Percentiles rank a stretch among this genome's conserved stretches.
Conservation (phyloP, 2,797 vertebrate species). For the Leptoclinus maculatus region DNA sequence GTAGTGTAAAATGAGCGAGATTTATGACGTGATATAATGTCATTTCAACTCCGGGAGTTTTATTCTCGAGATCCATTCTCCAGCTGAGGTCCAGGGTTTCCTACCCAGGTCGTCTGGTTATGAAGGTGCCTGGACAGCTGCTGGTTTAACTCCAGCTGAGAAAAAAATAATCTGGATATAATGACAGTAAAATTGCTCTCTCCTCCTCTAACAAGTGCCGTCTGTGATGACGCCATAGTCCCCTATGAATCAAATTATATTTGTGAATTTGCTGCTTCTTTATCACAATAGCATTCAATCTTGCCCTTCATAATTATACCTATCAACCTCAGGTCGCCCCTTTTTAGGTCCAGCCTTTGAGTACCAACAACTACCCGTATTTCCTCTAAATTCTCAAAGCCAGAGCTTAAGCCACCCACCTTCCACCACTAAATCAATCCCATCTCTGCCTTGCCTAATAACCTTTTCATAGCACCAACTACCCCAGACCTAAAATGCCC, state of each 20-base stretch:
- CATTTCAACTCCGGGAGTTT: conserved; percentile 48
- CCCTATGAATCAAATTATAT: conserved; percentile 44
- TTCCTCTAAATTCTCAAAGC: conserved; percentile 37
- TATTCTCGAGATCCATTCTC: conserved; percentile 15
- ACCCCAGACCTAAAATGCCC: conserved; percentile 46
- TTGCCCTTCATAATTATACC: conserved; percentile 26
- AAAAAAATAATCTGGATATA: conserved; percentile 9
- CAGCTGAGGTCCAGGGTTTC: conserved; percentile 22
- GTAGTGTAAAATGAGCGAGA: conserved; percentile 62
- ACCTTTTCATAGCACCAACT: conserved; percentile 47
- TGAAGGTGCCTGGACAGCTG: conserved; percentile 27
- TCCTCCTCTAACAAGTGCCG: conserved; percentile 26
- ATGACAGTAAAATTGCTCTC: conserved; percentile 13
- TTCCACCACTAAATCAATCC: conserved; percentile 47
- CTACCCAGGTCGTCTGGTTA: conserved; percentile 19
- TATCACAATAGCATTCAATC: conserved; percentile 12
- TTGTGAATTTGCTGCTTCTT: conserved; percentile 41
- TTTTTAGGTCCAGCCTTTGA: too few relatives aligned
- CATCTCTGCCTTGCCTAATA: conserved; percentile 51
- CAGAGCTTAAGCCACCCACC: conserved; percentile 13
- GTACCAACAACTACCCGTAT: too few relatives aligned
- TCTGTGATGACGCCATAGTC: conserved; percentile 31
- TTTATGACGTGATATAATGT: conserved; percentile 67
- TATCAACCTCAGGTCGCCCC: conserved; percentile 24
- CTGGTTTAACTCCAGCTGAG: conserved; percentile 26